Base-by-base conservation (phyloP, 2,113 vertebrate species). In the Hucho hucho region DNA sequence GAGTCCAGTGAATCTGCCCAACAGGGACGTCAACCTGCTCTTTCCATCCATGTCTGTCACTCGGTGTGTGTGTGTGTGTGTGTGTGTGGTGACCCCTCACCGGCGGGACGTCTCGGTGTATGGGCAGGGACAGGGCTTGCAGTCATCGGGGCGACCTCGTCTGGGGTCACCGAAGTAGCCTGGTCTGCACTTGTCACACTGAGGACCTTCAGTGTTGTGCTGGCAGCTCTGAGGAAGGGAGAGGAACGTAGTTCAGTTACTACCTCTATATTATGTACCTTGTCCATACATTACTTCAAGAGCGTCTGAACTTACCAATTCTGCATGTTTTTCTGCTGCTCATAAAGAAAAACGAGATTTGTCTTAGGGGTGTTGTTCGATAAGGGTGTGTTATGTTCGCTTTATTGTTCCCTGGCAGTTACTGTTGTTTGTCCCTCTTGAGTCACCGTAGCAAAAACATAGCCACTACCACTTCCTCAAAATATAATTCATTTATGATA, bases 121-220 rank as follows among this genome's bases (percentile, higher is more conserved):
- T 0, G 98, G 98, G 82, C 98, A 99, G 4, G 97, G 97, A 82
- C 98, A 99, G 1, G 97, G 96, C 79, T 95, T 96, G 81, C 98
- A 99, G 84, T 97, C 95, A 0, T 94, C 94, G 12, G 94, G 82
- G 0, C 93, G 95, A 72, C 95, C 96, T 77, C 93, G 89, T 4
- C 93, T 96, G 70, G 98, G 95, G 1, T 99, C 95, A 0, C 97
- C 97, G 0, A 99, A 99, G 92, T 95, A 99, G 3, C 98, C 96
- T 0, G 93, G 73, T 3, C 94, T 96, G 89, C 97, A 99, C 53
- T 95, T 97, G 80, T 98, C 91, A 1, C 98, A 99, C 84, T 95
- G 96, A 0, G 96, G 92, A 0, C 98, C 98, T 79, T 99, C 97
- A 0, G 97, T 99, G 92, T 98, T 96, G 91, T 99, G 97, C 85